A percentile compares a stretch with the other conserved stretches of the same genome.
These are phyloP conservation scores for Pristionchus fissidentatus DNA, from an alignment of 2,888 invertebrate species.

Conservation along the genomic window DNA sequence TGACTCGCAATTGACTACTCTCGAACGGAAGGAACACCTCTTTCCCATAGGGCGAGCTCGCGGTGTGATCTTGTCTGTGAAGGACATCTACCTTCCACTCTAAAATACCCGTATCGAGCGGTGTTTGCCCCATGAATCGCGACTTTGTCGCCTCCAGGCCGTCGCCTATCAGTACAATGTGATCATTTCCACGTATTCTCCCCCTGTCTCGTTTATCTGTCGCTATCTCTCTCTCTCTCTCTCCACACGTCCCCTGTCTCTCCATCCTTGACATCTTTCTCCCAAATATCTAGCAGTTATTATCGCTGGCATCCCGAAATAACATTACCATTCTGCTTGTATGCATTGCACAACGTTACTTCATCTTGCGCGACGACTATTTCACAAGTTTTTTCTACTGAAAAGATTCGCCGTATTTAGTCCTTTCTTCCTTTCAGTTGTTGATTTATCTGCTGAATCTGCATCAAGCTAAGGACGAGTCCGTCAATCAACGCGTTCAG, in stretches of 20 bases:
- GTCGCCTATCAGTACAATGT: not conserved
- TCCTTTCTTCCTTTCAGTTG: not conserved
- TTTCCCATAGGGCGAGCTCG: constrained; percentile 11
- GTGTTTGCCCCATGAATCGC: too few species aligned
- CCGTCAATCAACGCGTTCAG: constrained; percentile 24
- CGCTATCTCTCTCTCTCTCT: not conserved
- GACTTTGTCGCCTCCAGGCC: not conserved
- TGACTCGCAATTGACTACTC: constrained; percentile 33
- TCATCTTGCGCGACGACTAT: not conserved
- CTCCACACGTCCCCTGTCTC: not conserved
- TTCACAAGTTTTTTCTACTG: not conserved
- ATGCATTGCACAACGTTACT: constrained; percentile 21
- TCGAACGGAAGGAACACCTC: constrained; percentile 10
- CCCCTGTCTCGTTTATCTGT: too few species aligned
- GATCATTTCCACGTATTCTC: constrained; percentile 36
- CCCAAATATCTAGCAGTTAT: not conserved
- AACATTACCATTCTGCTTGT: not conserved
- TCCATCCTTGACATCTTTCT: constrained; percentile 9
- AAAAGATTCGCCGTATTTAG: not conserved
- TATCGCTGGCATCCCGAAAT: not conserved
- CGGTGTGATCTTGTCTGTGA: constrained; percentile 2
- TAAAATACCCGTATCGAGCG: too few species aligned
- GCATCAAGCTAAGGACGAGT: not conserved
- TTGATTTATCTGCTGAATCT: constrained; percentile 31
- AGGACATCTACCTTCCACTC: not conserved